Evolutionary conservation across 2,888 invertebrate species (phyloP).

Genomic region (Apamea monoglypha): DNA sequence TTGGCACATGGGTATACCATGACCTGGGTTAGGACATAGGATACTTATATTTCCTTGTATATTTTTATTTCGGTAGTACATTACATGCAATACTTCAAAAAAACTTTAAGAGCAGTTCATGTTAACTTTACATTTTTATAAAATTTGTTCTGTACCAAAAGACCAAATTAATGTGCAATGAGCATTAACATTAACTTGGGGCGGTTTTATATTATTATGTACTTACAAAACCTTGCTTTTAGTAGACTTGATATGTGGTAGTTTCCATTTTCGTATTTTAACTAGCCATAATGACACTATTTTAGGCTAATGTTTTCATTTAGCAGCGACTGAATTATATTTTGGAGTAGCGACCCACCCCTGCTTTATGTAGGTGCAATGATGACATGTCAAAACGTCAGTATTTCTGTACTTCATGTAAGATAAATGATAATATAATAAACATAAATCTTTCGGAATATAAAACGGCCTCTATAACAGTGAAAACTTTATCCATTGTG

Average conservation of each 20-base stretch:
- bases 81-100: neutral
- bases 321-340: neutral
- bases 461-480: no score
- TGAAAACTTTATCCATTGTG: no score
- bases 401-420: no score
- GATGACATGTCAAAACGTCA: no score
- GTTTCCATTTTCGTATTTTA: conserved; percentile 29
- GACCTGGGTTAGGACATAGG: no score
- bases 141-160: neutral
- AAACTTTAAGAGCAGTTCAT: neutral
- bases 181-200: neutral
- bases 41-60: neutral
- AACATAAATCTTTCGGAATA: no score
- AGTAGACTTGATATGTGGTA: conserved; percentile 23
- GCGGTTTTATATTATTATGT: neutral
- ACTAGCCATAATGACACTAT: conserved; percentile 7
- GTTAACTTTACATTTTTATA: neutral
- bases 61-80: neutral
- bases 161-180: neutral
- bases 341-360: neutral
- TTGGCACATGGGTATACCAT: no score
- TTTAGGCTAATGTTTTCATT: conserved; percentile 8
- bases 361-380: no score
- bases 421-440: no score
- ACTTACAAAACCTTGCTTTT: conserved; percentile 9